Base-by-base conservation (phyloP, 2,797 vertebrate genomes). In the Spinus pinus region DNA sequence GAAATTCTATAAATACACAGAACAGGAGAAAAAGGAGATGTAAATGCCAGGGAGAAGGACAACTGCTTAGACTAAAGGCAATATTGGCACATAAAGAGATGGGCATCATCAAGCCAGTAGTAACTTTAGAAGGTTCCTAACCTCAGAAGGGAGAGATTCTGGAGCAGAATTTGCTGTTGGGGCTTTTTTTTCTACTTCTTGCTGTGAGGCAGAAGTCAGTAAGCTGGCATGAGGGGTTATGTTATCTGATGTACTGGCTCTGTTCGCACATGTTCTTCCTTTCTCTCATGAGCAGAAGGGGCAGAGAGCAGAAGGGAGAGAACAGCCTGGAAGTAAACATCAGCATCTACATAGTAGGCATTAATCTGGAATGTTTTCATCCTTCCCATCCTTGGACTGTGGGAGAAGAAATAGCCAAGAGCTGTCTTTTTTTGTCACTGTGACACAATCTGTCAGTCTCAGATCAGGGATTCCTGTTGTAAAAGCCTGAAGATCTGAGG, bases 71-170 rank as follows among this genome's bases (percentile, higher is more conserved):
- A 82, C 66, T 62, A 66, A 81, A 85, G 71, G 60, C 86, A 81
- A 1, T 53, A 30, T 14, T 91, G 85, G 50, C 72, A 81, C 35
- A 58, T 46, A 53, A 94, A 54, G 44, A 79, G 53, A 83, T 69
- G 54, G 35, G 28, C 73, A 50, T 81, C 44, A 84, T 54, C 77
- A 74, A 86, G 50, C 28, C 65, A 71, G 19, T 24, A 57, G 72
- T 67, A 78, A 69, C 46, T 83, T 87, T 31, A 78, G 64, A 91
- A 88, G 67, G 61, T 86, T 93, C 57, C 33, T 88, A 50, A 65
- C 65, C 57, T 90, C 65, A 58, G 69, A 75, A 23, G 46, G 65
- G 49, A 85, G 31, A 88, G 27, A 65, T 65, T 93, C 35, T 75
- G 65, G 39, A 86, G 73, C 24, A 93, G 67, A 57, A 25, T 70